Evolutionary conservation across 1,140 invertebrate genomes (phyloP).

Genomic region (Semibalanus balanoides): DNA sequence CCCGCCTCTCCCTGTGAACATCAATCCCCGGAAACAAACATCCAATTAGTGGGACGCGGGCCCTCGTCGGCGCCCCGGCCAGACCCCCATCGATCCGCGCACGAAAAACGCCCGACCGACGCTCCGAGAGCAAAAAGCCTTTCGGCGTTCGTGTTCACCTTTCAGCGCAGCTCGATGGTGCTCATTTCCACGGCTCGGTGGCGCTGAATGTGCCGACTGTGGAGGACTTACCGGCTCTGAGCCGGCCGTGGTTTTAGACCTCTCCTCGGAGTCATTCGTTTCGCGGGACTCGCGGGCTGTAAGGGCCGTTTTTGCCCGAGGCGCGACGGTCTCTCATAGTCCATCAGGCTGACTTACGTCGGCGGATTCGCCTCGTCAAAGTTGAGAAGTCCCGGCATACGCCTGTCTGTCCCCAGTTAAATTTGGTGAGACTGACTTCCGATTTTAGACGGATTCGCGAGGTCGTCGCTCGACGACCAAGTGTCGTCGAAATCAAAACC

Average conservation of each 20-base stretch:
- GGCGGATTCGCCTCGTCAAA: neutral
- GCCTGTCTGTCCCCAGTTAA: too few species aligned
- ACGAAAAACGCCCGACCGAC: neutral
- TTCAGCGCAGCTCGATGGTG: neutral
- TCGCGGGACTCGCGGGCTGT: neutral
- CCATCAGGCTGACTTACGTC: neutral
- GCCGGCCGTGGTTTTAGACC: neutral
- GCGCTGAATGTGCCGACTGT: neutral
- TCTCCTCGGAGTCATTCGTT: neutral
- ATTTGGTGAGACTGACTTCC: too few species aligned
- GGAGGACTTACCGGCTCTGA: too few species aligned
- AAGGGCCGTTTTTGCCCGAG: neutral
- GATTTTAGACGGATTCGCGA: too few species aligned
- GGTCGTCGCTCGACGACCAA: too few species aligned
- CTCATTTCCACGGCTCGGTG: neutral
- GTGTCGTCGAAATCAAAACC: too few species aligned
- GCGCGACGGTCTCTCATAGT: neutral
- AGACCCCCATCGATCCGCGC: neutral
- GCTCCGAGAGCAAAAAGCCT: neutral
- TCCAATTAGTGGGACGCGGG: neutral
- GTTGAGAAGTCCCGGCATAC: neutral
- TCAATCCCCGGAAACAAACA: neutral
- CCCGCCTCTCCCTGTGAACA: neutral
- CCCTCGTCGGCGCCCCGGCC: too few species aligned
- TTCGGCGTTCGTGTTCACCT: neutral